Percentiles rank a stretch among this genome's conserved stretches.
Evolutionary conservation across 2,888 invertebrate genomes (phyloP).

Genomic region (Anoncus sp.): DNA sequence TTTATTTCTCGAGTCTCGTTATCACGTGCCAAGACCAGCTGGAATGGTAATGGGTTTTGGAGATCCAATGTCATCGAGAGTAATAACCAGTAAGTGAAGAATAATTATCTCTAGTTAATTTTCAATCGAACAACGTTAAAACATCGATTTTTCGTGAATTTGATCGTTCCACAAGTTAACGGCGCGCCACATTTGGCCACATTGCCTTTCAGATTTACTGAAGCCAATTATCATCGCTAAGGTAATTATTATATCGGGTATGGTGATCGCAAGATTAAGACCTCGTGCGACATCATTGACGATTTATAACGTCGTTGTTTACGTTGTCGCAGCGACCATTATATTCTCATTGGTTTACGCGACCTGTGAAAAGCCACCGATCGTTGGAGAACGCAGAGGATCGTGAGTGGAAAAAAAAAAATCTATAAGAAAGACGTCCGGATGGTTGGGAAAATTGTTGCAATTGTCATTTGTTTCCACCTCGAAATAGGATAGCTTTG

Average conservation of each 20-base stretch:
- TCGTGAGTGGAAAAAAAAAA: slow-evolving; percentile 72
- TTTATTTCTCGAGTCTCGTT: slow-evolving; percentile 86
- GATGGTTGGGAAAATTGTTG: neutral
- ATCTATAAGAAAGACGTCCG: neutral
- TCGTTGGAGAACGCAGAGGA: slow-evolving; percentile 83
- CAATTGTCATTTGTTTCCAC: neutral
- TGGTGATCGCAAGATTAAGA: slow-evolving; percentile 84
- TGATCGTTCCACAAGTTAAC: too few species aligned
- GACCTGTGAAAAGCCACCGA: slow-evolving; percentile 83
- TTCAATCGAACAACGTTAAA: neutral
- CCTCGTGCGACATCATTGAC: slow-evolving; percentile 84
- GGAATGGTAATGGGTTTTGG: slow-evolving; percentile 82
- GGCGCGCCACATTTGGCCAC: too few species aligned
- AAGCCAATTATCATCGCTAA: slow-evolving; percentile 85
- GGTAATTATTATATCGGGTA: slow-evolving; percentile 84
- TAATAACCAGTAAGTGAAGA: slow-evolving; percentile 81
- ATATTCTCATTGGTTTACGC: slow-evolving; percentile 83
- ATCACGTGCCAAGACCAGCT: slow-evolving; percentile 84
- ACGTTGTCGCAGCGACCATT: slow-evolving; percentile 82
- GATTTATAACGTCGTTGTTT: slow-evolving; percentile 83
- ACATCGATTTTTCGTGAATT: too few species aligned
- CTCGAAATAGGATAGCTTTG: slow-evolving; percentile 71
- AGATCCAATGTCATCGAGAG: slow-evolving; percentile 85
- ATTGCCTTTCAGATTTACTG: slow-evolving; percentile 81
- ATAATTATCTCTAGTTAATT: neutral